Base-by-base conservation (phyloP, 2,888 invertebrate genomes). In the Drosophila villosipedis region DNA sequence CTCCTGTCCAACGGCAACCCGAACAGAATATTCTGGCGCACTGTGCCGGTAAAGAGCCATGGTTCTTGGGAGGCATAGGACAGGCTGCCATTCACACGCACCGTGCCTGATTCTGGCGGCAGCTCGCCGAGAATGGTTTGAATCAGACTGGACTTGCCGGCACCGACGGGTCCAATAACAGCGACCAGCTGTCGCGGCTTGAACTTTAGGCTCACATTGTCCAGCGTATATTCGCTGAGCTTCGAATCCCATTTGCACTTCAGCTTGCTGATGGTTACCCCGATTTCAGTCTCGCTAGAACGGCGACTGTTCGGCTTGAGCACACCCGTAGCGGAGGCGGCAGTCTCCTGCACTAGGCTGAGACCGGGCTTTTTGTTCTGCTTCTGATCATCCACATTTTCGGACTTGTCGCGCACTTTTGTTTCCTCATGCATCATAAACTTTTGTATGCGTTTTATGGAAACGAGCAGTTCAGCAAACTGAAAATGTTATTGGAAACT, bases 31-130 rank as follows among this genome's bases (percentile, higher is more conserved):
- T 95, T 95, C 85, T 95, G 95, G 35, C 95, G 94, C 9, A 95
- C 95, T 2, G 95, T 95, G 41, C 96, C 95, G 0, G 96, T 95
- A 84, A 96, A 96, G n/a, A 96, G 94, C 98, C 98, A 98, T 0
- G 98, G 96, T 82, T 98, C 96, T 89, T 98, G 97, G 47, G 96
- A 95, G 2, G 97, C 96, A 91, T 98, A 98, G 0, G 96, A 95
- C 33, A 96, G 82, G 0, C 94, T 94, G 0, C 95, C 95, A 30
- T 94, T 94, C 0, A 97, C 94, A 49, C 94, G 93, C 6, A 96
- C 91, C 1, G 93, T 93, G 2, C 95, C 95, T 37, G 93, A 91
- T 31, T 93, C 94, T 0, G 94, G 84, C 1, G 94, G 94, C n/a
- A 95, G 80, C 84, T 95, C 95, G 53, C 92, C 91, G 3, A 94